Evolutionary conservation across 2,797 vertebrate genomes (phyloP).

Genomic region (Clarias laeviceps): DNA sequence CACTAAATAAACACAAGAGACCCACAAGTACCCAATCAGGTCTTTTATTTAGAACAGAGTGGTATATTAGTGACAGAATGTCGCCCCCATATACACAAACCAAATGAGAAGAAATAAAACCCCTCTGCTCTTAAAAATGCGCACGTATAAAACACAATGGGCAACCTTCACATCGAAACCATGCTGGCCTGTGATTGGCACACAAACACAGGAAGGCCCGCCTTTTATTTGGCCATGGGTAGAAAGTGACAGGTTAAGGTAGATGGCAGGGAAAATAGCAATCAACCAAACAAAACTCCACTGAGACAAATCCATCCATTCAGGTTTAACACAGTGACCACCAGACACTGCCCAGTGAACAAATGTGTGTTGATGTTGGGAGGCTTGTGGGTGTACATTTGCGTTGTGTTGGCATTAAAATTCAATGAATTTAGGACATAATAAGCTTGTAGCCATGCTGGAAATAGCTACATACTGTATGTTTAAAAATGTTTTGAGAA

Average conservation of each 20-base stretch:
- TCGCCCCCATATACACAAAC: constrained; percentile 76
- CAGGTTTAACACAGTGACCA: constrained; percentile 45
- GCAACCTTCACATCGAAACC: constrained; percentile 76
- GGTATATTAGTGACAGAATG: constrained; percentile 84
- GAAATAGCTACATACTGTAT: constrained; percentile 4
- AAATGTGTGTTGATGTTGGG: constrained; percentile 25
- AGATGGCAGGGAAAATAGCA: constrained; percentile 56
- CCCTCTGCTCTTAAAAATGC: constrained; percentile 81
- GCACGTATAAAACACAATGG: constrained; percentile 86
- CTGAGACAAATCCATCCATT: constrained; percentile 67
- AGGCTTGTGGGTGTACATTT: constrained; percentile 31
- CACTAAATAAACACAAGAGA: constrained; percentile 53
- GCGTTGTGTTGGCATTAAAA: constrained; percentile 19
- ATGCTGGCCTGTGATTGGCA: constrained; percentile 73
- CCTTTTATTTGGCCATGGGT: constrained; percentile 56
- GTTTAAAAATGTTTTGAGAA: constrained; percentile 23
- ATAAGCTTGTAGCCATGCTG: constrained; percentile 22
- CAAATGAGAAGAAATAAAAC: constrained; percentile 76
- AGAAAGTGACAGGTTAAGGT: constrained; percentile 49
- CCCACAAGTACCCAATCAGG: constrained; percentile 74
- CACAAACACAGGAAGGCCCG: constrained; percentile 54
- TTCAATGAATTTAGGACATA: constrained; percentile 12
- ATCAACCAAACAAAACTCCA: constrained; percentile 46
- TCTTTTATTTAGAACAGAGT: constrained; percentile 85
- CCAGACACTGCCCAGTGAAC: constrained; percentile 37